Evolutionary conservation across 2,113 vertebrate species (phyloP), one percentile per base, ranked within the genome.

Genomic region (Entosphenus tridentatus): DNA sequence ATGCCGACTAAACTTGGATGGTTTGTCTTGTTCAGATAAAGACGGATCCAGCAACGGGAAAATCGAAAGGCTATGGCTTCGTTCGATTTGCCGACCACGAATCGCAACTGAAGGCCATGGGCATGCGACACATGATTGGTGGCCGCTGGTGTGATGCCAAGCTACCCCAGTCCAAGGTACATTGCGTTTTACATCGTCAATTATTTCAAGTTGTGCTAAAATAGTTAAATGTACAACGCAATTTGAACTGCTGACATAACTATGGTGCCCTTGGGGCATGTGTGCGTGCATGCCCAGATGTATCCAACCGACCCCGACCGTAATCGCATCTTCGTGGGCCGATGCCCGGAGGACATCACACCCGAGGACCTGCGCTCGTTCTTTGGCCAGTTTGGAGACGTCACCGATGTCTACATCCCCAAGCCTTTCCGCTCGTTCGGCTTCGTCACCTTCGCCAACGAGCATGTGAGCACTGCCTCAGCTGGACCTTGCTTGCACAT

Each of bases 61-160:
- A 65, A 10, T 65, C 62, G 18, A 65, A 65, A 18, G 62, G 62
- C n/a, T 65, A 16, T 65, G 62, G 62, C 62, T 65, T 65, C 62
- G 62, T 65, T n/a, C 62, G 62, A 65, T 65, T 65, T 65, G 62
- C 62, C n/a, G 62, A 65, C 18, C 18, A 65, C 18, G 62, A 65
- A 11, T 65, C 62, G n/a, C 62, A 65, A 65, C 62, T 65, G 8
- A 65, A 65, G 10, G 62, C 62, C 62, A 16, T 65, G 62, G n/a
- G n/a, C n/a, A 65, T 65, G 62, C 62, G 62, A 10, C 62, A 65
- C 62, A 65, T 65, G 62, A 65, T 65, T 65, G 62, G 62, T 65
- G 62, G 62, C n/a, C 62, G 62, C 62, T 65, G 62, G 62, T 65
- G 62, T 65, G 62, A 65, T 11, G 62, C 18, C 62, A 65, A 65